Base-by-base conservation (phyloP, 30 jellyfish, hydroid and myxozoan genomes). In the Chrysaora quinquecirrha region DNA sequence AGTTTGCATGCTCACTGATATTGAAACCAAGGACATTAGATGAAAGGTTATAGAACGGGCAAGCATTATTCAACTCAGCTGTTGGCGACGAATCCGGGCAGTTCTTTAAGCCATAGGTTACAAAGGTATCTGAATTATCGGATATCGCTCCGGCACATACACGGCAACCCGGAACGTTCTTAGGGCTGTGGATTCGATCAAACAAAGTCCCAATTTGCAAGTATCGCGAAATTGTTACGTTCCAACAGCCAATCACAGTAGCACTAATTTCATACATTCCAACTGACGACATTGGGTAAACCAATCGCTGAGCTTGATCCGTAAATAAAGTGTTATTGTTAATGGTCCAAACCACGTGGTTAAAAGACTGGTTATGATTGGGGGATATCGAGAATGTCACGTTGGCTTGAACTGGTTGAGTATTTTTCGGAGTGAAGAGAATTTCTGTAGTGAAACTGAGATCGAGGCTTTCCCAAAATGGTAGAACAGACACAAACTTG, bases 331-430 rank as follows among this genome's bases (percentile, higher is more conserved):
- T 52, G 27, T 52, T 4, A 19, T 52, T 52, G 29, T 52, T 52
- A 52, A 52, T 19, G 25, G 29, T 25, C 68, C 68, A 52, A 4
- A 52, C 68, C 68, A 52, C 68, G 68, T 52, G 68, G 6, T 20
- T 19, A 19, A 52, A 20, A 2, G 68, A 52, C 12, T 52, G 12
- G 19, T 25, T 52, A 25, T 10, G 27, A 52, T 52, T 20, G 68
- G 68, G 24, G 6, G 68, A 52, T 3, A 52, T 52, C 25, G 29
- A 16, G 29, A 52, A 52, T 10, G 12, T 10, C 6, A 52, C 19
- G 68, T 52, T 52, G 24, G 12, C 25, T 52, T 9, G 27, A 3
- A 25, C 25, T 52, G 25, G 27, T 3, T 12, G 29, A 2, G 68
- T 52, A 3, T 19, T 20, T 2, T 10, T 12, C 27, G 27, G 68